Percentiles rank a stretch among this genome's conserved stretches.
These are phyloP conservation scores for silkworm (Bombyx mori) DNA, from an alignment of 1,140 invertebrate genomes.

Conservation along the genomic window DNA sequence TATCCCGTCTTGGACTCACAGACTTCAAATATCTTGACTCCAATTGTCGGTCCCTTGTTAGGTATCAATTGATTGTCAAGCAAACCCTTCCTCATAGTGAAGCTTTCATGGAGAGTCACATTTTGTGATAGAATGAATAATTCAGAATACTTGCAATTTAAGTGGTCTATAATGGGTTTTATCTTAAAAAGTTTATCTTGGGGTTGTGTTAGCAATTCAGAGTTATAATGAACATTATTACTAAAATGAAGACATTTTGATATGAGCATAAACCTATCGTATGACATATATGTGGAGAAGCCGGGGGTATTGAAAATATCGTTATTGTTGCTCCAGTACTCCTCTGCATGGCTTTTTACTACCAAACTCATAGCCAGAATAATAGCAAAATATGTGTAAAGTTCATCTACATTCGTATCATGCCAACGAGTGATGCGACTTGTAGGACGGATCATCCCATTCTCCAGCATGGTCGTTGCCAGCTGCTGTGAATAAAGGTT, in stretches of 20 bases:
- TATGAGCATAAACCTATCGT: conserved; percentile 7
- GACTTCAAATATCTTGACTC: conserved; percentile 23
- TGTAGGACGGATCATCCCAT: not conserved
- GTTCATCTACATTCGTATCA: conserved; percentile 16
- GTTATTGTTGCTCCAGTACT: conserved; percentile 15
- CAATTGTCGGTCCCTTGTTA: conserved; percentile 16
- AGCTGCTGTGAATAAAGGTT: conserved; percentile 13
- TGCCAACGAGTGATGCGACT: conserved; percentile 14
- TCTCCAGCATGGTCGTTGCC: too few species aligned
- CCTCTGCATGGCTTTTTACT: conserved; percentile 10
- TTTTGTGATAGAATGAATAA: conserved; percentile 14
- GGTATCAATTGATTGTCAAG: conserved; percentile 12
- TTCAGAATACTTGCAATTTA: conserved; percentile 18
- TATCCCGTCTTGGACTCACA: conserved; percentile 22
- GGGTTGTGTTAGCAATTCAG: conserved; percentile 15
- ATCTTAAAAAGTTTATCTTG: too few species aligned
- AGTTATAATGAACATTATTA: not conserved
- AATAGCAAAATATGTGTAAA: too few species aligned
- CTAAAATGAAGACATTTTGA: conserved; percentile 20
- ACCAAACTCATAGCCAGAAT: conserved; percentile 14
- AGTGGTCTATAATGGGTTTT: conserved; percentile 19
- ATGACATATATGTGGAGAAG: conserved; percentile 9
- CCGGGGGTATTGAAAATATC: conserved; percentile 16
- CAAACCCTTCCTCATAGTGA: conserved; percentile 16
- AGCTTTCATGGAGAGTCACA: conserved; percentile 16